Evolutionary conservation across 2,113 vertebrate genomes (phyloP).

Genomic region (Grallaria varia): DNA sequence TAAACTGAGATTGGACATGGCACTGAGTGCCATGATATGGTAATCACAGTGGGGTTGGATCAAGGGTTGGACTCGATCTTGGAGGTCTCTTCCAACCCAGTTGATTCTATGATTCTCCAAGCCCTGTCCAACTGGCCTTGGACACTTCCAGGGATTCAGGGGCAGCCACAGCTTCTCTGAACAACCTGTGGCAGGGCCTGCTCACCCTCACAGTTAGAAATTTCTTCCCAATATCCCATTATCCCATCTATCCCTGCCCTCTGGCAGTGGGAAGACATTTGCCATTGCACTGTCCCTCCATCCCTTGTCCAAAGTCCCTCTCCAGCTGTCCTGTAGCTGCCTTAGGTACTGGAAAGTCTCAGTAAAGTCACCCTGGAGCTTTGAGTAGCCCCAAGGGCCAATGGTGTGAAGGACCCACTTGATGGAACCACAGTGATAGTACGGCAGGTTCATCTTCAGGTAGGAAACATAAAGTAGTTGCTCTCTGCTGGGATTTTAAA

Average conservation of each 20-base stretch:
- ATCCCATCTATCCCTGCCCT: neutral
- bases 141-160: too few relatives aligned
- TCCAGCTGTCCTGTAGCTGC: too few relatives aligned
- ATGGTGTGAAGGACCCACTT: rapidly evolving
- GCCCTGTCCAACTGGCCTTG: rapidly evolving
- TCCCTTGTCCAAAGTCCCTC: neutral
- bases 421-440: neutral
- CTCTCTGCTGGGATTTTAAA: neutral
- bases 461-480: neutral
- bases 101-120: too few relatives aligned
- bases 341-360: too few relatives aligned
- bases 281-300: neutral
- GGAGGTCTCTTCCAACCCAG: too few relatives aligned
- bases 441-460: rapidly evolving
- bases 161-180: neutral
- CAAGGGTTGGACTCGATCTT: too few relatives aligned
- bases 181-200: rapidly evolving
- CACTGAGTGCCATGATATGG: too few relatives aligned
- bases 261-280: neutral
- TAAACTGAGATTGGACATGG: too few relatives aligned
- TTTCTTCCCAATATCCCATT: neutral
- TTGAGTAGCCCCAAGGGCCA: neutral
- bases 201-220: rapidly evolving
- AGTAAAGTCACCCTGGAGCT: too few relatives aligned
- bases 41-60: too few relatives aligned